phyloP scores from a whole-genome alignment of 2,113 vertebrate genomes.

The Plecotus auritus region DNA sequence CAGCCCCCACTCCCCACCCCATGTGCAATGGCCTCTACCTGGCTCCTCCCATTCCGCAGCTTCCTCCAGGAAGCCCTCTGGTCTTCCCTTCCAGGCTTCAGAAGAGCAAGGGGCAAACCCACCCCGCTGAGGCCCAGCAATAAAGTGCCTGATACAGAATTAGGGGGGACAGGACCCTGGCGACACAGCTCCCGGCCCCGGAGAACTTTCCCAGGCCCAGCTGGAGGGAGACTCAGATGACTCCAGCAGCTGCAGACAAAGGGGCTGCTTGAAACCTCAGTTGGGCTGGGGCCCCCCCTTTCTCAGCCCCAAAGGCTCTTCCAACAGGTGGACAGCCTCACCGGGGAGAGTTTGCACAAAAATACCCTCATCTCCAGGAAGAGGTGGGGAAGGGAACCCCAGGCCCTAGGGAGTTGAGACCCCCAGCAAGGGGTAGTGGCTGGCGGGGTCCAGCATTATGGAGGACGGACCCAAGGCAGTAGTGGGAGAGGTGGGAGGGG shows the following conservation, averaged over 20 bases:
- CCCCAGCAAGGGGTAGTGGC: background rate
- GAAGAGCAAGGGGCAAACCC: background rate
- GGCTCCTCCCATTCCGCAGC: background rate
- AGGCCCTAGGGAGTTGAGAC: background rate
- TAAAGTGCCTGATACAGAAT: constrained; percentile 56
- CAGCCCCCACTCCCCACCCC: background rate
- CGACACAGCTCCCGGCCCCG: background rate
- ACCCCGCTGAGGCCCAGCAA: background rate
- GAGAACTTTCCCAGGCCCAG: background rate
- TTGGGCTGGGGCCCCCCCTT: background rate
- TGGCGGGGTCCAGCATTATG: background rate
- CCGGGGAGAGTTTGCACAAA: background rate
- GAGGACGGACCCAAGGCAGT: background rate
- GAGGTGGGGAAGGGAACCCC: background rate
- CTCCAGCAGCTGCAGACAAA: background rate
- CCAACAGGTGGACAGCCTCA: background rate
- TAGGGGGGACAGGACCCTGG: background rate
- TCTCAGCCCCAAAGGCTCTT: background rate
- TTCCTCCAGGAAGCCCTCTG: constrained; percentile 5
- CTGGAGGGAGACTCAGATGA: background rate
- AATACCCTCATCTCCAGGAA: constrained; percentile 17
- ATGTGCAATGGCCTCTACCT: constrained; percentile 11
- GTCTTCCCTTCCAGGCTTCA: background rate
- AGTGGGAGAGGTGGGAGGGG: background rate
- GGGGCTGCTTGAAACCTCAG: background rate